These are phyloP conservation scores for Lissocephala sabroskyi DNA, from an alignment of 2,888 invertebrate species.

Conservation along the genomic window DNA sequence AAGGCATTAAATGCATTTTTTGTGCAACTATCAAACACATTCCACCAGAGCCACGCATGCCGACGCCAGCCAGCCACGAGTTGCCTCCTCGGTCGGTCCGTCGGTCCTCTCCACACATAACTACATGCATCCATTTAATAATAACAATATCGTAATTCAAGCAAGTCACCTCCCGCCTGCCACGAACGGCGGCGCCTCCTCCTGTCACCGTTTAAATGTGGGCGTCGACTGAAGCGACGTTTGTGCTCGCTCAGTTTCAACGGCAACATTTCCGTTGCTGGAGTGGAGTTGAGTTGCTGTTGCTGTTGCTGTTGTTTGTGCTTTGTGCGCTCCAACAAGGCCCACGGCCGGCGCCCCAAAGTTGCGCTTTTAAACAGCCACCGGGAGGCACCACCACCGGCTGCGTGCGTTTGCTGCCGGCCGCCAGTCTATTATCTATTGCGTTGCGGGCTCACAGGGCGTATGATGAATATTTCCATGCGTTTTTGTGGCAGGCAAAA, in stretches of 20 bases:
- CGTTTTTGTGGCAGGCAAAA: background rate
- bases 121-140: slow-evolving; percentile 63
- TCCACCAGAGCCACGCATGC: slow-evolving; percentile 29
- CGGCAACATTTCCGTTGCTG: slow-evolving; percentile 71
- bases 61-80: slow-evolving; percentile 13
- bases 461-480: slow-evolving; percentile 36
- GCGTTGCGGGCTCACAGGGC: slow-evolving; percentile 23
- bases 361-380: slow-evolving; percentile 42
- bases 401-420: slow-evolving; percentile 3
- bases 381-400: slow-evolving; percentile 44
- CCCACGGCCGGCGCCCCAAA: slow-evolving; percentile 17
- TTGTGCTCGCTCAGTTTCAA: slow-evolving; percentile 70
- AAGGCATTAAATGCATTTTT: slow-evolving; percentile 55
- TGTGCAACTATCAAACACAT: slow-evolving; percentile 51
- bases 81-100: slow-evolving; percentile 19
- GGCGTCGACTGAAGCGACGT: slow-evolving; percentile 49
- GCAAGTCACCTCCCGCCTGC: slow-evolving; percentile 51
- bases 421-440: slow-evolving; percentile 41
- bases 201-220: slow-evolving; percentile 23
- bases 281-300: slow-evolving; percentile 32
- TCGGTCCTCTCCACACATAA: slow-evolving; percentile 25
- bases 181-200: background rate
- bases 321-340: too few species aligned
- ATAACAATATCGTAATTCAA: slow-evolving; percentile 68
- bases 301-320: slow-evolving; percentile 4